Conservation (phyloP, 2,113 vertebrate genomes). For the Todiramphus saurophagus region DNA sequence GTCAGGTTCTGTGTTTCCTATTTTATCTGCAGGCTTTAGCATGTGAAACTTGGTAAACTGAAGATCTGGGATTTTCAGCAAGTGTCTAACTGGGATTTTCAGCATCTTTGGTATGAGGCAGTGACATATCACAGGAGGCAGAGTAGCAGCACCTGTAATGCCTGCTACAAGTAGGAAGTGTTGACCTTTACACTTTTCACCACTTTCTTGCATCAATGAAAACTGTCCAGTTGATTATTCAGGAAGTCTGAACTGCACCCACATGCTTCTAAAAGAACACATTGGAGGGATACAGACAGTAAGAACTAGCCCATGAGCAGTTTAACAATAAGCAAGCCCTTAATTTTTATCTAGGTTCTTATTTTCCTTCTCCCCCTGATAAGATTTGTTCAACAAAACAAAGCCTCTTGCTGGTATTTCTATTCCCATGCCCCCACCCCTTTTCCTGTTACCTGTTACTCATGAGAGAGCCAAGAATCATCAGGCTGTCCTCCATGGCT, state of each 20-base stretch:
- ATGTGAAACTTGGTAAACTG: not conserved
- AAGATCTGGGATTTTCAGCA: not conserved
- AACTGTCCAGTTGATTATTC: not conserved
- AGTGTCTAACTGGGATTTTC: not conserved
- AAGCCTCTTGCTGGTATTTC: not conserved
- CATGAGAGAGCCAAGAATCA: conserved; percentile 91
- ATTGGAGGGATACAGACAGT: not conserved
- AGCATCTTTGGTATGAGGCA: not conserved
- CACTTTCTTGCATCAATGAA: not conserved
- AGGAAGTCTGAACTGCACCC: not conserved
- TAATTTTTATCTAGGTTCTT: not conserved
- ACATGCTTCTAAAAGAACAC: not conserved
- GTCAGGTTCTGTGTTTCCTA: not conserved
- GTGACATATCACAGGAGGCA: not conserved
- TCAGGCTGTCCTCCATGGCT: conserved; percentile 93
- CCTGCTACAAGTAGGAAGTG: not conserved
- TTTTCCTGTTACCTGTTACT: conserved; percentile 84
- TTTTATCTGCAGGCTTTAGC: not conserved
- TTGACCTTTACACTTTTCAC: not conserved
- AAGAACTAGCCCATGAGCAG: not conserved
- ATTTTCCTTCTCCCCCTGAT: not conserved
- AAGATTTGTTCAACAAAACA: not conserved
- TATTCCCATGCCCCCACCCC: too few species aligned
- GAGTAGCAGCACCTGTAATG: not conserved
- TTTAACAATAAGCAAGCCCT: not conserved